These are phyloP conservation scores for Patagioenas fasciata DNA, from an alignment of 2,113 vertebrate genomes.

Conservation along the genomic window DNA sequence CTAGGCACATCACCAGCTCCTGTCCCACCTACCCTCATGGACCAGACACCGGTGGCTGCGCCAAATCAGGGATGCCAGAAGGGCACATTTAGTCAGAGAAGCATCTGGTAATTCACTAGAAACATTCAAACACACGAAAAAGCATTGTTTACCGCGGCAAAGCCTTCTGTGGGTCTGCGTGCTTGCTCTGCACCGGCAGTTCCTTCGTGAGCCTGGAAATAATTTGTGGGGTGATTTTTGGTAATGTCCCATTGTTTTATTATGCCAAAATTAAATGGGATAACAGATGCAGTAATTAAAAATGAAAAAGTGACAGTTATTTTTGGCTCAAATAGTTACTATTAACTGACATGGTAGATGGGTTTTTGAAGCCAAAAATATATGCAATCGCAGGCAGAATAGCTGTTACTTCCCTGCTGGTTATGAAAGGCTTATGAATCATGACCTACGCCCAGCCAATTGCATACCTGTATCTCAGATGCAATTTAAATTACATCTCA, in stretches of 20 bases:
- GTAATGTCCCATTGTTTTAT: constrained; percentile 20
- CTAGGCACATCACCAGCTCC: background rate
- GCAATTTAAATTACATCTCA: constrained; percentile 42
- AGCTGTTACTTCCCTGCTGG: constrained; percentile 59
- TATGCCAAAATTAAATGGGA: constrained; percentile 35
- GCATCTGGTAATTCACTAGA: background rate
- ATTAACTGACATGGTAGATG: constrained; percentile 7
- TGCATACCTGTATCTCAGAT: constrained; percentile 52
- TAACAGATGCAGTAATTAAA: constrained; percentile 69
- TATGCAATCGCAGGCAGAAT: constrained; percentile 17
- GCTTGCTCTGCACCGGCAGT: background rate
- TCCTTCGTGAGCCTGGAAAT: background rate
- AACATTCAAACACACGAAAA: background rate
- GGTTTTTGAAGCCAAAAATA: constrained; percentile 41
- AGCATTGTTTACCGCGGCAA: background rate
- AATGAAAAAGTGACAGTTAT: constrained; percentile 60
- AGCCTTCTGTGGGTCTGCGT: background rate
- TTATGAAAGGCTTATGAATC: constrained; percentile 64
- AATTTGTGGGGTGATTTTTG: constrained; percentile 2
- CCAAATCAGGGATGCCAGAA: background rate
- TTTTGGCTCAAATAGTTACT: constrained; percentile 52
- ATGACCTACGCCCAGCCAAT: constrained; percentile 1
- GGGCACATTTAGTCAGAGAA: background rate
- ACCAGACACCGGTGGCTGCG: rapidly evolving
- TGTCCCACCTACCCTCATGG: rapidly evolving